Evolutionary conservation across 2,888 invertebrate genomes (phyloP).

Genomic region (Lasioglossum calceatum): DNA sequence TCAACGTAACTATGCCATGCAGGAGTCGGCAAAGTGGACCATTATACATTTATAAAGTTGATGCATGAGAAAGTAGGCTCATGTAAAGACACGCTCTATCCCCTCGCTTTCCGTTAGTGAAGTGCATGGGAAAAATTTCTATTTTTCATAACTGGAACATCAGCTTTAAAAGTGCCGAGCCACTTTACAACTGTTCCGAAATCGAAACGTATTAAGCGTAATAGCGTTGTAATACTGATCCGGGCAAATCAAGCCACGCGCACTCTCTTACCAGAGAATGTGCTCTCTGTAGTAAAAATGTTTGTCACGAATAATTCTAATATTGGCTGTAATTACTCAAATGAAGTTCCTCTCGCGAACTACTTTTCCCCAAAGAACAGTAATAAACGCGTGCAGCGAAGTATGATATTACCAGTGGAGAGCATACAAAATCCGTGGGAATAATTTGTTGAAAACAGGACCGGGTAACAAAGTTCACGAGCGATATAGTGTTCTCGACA

Average conservation of each 20-base stretch:
- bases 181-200: slow-evolving; percentile 14
- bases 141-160: slow-evolving; percentile 18
- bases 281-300: not conserved
- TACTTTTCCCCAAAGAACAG: not conserved
- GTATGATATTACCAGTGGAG: not conserved
- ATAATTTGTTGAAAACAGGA: slow-evolving; percentile 1
- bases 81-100: slow-evolving; percentile 21
- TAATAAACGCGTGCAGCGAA: not conserved
- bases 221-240: not conserved
- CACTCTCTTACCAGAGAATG: not conserved
- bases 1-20: slow-evolving; percentile 7
- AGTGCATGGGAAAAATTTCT: slow-evolving; percentile 13
- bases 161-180: slow-evolving; percentile 32
- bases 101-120: slow-evolving; percentile 15
- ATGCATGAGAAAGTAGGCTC: slow-evolving; percentile 9
- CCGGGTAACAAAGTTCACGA: not conserved
- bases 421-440: not conserved
- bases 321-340: not conserved
- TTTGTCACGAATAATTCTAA: not conserved
- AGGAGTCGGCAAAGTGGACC: not conserved
- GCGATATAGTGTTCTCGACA: not conserved
- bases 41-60: slow-evolving; percentile 24
- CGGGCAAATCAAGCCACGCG: not conserved
- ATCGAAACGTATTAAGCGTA: slow-evolving; percentile 2
- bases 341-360: not conserved